These are phyloP conservation scores for Melopsittacus undulatus DNA, from an alignment of 2,797 vertebrate genomes.

Conservation along the genomic window DNA sequence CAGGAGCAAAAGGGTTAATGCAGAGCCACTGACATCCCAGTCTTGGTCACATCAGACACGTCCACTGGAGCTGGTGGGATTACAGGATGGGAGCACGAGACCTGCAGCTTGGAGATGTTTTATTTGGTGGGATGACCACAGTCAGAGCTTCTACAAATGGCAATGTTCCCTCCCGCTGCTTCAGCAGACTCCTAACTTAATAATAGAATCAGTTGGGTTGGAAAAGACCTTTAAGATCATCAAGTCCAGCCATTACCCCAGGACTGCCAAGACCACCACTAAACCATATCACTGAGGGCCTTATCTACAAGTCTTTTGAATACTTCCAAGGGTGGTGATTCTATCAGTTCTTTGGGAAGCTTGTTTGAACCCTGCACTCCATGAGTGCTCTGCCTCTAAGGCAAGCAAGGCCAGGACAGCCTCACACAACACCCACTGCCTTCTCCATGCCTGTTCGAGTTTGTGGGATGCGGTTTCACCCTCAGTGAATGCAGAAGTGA, in stretches of 20 bases:
- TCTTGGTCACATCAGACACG: neutral
- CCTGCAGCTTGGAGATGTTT: neutral
- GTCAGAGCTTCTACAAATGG: neutral
- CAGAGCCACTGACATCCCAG: neutral
- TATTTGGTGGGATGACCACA: neutral
- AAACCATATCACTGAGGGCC: neutral
- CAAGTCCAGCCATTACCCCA: neutral
- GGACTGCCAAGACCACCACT: neutral
- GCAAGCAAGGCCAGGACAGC: neutral
- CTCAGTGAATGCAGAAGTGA: neutral
- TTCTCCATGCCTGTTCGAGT: neutral
- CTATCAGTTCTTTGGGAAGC: neutral
- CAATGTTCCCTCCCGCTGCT: neutral
- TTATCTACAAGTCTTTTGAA: neutral
- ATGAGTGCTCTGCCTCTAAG: fast-evolving
- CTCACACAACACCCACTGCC: neutral
- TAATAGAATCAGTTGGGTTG: neutral
- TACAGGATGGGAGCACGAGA: neutral
- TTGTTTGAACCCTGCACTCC: neutral
- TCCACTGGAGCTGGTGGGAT: neutral
- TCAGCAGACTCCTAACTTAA: neutral
- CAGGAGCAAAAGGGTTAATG: neutral
- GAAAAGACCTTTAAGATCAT: neutral
- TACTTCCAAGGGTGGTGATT: neutral
- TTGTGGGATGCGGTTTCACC: neutral